phyloP scores from a whole-genome alignment of 1,140 invertebrate genomes.

The Sycophaga agraensis region DNA sequence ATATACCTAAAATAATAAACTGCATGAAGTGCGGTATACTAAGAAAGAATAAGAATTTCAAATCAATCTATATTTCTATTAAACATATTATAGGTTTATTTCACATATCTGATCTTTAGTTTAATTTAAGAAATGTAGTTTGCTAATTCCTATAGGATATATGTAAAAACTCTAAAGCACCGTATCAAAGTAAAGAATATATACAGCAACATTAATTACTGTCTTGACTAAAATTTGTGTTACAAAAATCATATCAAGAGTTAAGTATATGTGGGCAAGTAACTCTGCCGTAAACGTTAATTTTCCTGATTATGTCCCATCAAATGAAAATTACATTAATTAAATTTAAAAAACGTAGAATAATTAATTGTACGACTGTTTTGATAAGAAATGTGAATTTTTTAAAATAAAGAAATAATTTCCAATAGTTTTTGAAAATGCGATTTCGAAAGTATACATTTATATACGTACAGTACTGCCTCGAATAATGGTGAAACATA shows the following conservation, averaged over 20 bases:
- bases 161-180: neutral
- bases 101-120: neutral
- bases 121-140: constrained; percentile 1
- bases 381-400: no score
- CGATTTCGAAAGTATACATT: neutral
- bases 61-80: no score
- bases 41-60: no score
- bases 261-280: neutral
- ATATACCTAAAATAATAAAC: no score
- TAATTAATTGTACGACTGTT: no score
- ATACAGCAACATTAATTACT: neutral
- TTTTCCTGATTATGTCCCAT: no score
- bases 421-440: neutral
- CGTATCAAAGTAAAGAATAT: constrained; percentile 1
- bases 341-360: no score
- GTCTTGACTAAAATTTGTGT: neutral
- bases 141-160: neutral
- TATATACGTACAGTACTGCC: neutral
- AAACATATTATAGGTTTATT: no score
- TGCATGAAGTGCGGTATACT: no score
- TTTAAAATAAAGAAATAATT: no score
- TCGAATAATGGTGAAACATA: neutral
- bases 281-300: no score
- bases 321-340: no score
- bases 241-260: neutral